Percentiles rank a stretch among this genome's conserved stretches.
These are phyloP conservation scores for Armadillidium nasatum DNA, from an alignment of 1,140 invertebrate genomes.

Conservation along the genomic window DNA sequence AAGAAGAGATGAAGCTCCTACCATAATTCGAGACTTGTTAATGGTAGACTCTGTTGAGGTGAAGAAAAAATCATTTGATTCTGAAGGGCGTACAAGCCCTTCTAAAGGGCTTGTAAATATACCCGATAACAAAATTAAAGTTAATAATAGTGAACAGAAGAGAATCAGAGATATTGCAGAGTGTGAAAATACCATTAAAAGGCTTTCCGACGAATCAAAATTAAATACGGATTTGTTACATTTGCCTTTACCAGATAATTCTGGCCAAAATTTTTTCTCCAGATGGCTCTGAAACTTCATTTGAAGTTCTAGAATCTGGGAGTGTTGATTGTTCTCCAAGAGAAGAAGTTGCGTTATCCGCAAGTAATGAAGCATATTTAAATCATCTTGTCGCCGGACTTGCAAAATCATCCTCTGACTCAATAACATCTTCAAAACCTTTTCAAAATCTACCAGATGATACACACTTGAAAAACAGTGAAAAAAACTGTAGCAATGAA, in stretches of 20 bases:
- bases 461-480: neutral
- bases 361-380: neutral
- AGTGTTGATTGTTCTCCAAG: conserved; percentile 29
- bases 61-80: conserved; percentile 11
- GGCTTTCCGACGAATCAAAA: neutral
- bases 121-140: neutral
- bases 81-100: no score
- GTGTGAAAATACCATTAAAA: neutral
- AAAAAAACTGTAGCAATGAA: neutral
- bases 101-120: neutral
- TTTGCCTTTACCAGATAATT: neutral
- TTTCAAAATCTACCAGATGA: neutral
- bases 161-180: neutral
- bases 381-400: neutral
- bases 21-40: conserved; percentile 27
- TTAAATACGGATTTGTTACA: neutral
- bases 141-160: neutral
- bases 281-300: conserved; percentile 39
- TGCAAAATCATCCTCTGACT: neutral
- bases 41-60: conserved; percentile 35
- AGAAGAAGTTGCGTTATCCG: neutral
- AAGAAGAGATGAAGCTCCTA: conserved; percentile 10
- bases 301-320: conserved; percentile 41
- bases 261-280: conserved; percentile 29
- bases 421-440: neutral